These are phyloP conservation scores for Synergus laeviventris DNA, from an alignment of 2,888 invertebrate genomes.

Conservation along the genomic window DNA sequence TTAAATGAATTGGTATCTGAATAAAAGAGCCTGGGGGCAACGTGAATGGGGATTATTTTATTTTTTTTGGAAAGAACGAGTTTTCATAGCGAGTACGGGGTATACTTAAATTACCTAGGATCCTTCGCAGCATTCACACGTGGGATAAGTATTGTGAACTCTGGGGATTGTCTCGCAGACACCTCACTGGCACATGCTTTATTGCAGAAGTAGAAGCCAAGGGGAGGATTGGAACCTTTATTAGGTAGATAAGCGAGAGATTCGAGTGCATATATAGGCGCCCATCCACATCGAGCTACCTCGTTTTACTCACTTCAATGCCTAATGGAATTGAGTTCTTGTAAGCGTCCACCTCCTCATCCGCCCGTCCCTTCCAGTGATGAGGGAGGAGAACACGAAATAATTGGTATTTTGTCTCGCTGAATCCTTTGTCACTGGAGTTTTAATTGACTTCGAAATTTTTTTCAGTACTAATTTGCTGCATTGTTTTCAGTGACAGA, in stretches of 20 bases:
- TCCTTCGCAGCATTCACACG: conserved; percentile 63
- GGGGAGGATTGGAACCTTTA: conserved; percentile 63
- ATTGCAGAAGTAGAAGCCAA: conserved; percentile 57
- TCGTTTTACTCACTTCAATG: conserved; percentile 72
- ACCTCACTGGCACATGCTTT: conserved; percentile 67
- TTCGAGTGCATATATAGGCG: conserved; percentile 66
- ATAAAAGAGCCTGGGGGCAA: conserved; percentile 51
- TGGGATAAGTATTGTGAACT: conserved; percentile 69
- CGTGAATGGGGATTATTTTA: conserved; percentile 43
- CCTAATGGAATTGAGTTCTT: conserved; percentile 72
- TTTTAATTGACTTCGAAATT: conserved; percentile 70
- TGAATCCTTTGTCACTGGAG: conserved; percentile 66
- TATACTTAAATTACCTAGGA: conserved; percentile 67
- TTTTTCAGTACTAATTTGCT: conserved; percentile 66
- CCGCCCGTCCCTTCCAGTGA: conserved; percentile 51
- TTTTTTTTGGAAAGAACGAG: conserved; percentile 38
- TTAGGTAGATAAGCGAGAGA: conserved; percentile 71
- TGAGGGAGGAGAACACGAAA: conserved; percentile 61
- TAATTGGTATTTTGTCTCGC: conserved; percentile 72
- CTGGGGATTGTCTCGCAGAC: conserved; percentile 68
- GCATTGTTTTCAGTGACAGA: conserved; percentile 33
- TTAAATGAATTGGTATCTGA: conserved; percentile 8
- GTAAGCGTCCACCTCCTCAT: conserved; percentile 61
- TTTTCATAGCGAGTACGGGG: conserved; percentile 29
- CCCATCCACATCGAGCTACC: conserved; percentile 65